Evolutionary conservation across 2,888 invertebrate species (phyloP), one percentile per base, ranked within the genome.

Genomic region (Rhaphigaster nebulosa): DNA sequence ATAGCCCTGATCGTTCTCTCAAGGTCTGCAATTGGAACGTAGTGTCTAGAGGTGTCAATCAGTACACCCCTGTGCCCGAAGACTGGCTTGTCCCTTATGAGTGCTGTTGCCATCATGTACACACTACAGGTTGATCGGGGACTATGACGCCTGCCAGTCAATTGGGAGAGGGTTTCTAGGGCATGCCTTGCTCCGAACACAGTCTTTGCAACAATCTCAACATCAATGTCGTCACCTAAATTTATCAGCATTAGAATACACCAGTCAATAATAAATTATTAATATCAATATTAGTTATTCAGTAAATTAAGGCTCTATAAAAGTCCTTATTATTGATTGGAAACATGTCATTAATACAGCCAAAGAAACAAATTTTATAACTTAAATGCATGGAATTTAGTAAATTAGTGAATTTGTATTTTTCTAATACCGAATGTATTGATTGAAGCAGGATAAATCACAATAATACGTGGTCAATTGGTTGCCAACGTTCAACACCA

Each of bases 21-120:
- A 38, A 98, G 96, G 87, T 95, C 95, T 26, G 93, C 94, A 92
- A 98, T 94, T 0, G 97, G 96, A 45, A 99, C 94, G 93, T 96
- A 99, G 94, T 99, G 98, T 91, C 99, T 95, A 0, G 98, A 96
- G 0, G 98, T 97, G 93, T 99, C 99, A 84, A 99, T 93, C 90
- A 98, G 95, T 8, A 99, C 93, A 1, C 99, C 99, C 92, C 99
- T 95, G 93, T 98, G 97, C 0, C 95, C 94, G 94, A 96, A 99
- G 0, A 95, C 94, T 0, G 99, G 99, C 91, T 95, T 95, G 94
- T 99, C 99, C 91, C 98, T 95, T 91, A 94, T 94, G 0, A 96
- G 96, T 0, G 95, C 94, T 8, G 95, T 94, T 15, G 95, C 94
- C 0, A 96, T 94, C 87, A 97, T 94, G 0, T 95, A 95, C 15